Conservation (phyloP, 2,888 invertebrate species). For the Xylocampa areola region DNA sequence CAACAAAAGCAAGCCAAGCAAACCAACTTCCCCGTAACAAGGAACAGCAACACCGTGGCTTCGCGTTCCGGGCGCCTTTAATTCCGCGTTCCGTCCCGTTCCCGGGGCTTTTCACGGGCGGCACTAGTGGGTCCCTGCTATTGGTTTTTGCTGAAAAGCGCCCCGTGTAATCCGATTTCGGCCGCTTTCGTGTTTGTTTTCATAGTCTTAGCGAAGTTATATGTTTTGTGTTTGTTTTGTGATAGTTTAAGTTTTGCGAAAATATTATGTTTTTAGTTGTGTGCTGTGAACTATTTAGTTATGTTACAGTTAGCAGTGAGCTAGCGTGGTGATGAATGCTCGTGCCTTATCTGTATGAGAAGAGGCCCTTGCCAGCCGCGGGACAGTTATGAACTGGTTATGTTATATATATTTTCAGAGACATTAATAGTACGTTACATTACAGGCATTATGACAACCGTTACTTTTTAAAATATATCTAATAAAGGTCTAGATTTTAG, state of each 20-base stretch:
- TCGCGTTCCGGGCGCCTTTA: constrained; percentile 40
- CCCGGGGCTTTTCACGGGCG: constrained; percentile 41
- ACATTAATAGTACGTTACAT: too few species aligned
- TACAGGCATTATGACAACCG: too few species aligned
- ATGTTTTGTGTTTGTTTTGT: constrained; percentile 60
- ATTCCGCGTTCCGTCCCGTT: constrained; percentile 51
- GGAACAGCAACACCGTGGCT: constrained; percentile 22
- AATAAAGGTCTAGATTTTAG: too few species aligned
- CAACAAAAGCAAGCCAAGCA: constrained; percentile 6
- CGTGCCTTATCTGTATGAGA: too few species aligned
- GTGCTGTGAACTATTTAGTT: background rate
- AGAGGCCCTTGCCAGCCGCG: too few species aligned
- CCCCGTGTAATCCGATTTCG: constrained; percentile 70
- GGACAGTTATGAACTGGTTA: too few species aligned
- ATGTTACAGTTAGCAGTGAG: background rate
- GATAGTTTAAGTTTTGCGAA: constrained; percentile 54
- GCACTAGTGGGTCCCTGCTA: constrained; percentile 57
- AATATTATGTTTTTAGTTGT: constrained; percentile 46
- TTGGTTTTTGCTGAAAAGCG: constrained; percentile 65
- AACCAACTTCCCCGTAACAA: constrained; percentile 17
- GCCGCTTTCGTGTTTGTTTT: constrained; percentile 66
- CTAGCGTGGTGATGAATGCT: background rate
- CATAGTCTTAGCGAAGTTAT: constrained; percentile 65
- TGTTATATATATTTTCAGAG: too few species aligned
- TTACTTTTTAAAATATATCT: too few species aligned